Percentiles rank a stretch among this genome's conserved stretches.
phyloP scores from a whole-genome alignment of 1,140 invertebrate genomes.

The Pollicipes pollicipes region DNA sequence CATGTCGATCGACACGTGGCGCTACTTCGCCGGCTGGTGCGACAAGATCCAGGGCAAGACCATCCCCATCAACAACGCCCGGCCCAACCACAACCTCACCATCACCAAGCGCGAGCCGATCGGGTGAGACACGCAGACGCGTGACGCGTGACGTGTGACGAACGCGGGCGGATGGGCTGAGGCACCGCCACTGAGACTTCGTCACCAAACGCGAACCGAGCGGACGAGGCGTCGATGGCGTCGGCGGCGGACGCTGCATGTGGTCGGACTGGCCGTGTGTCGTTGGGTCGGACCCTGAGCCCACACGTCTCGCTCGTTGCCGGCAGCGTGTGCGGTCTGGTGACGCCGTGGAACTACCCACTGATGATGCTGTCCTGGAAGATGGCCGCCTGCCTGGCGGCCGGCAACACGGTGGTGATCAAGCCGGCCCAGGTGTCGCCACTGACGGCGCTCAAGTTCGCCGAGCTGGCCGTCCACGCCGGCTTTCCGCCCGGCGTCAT shows the following conservation, averaged over 20 bases:
- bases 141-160: too few relatives aligned
- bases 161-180: not conserved
- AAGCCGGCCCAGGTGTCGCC: constrained; percentile 60
- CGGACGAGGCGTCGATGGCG: constrained; percentile 38
- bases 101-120: constrained; percentile 79
- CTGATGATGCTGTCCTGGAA: constrained; percentile 35
- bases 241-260: too few relatives aligned
- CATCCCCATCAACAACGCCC: constrained; percentile 47
- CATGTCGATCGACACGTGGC: constrained; percentile 84
- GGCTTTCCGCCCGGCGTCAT: constrained; percentile 89
- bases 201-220: constrained; percentile 79
- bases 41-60: constrained; percentile 37
- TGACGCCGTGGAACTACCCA: constrained; percentile 46
- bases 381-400: constrained; percentile 41
- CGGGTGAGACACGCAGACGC: constrained; percentile 31
- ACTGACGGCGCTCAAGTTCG: constrained; percentile 81
- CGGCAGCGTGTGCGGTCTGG: constrained; percentile 36
- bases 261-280: not conserved
- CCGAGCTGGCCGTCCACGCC: constrained; percentile 63
- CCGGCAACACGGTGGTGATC: constrained; percentile 43
- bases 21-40: constrained; percentile 54
- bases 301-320: too few relatives aligned
- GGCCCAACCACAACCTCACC: constrained; percentile 75
- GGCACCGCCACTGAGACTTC: too few relatives aligned
- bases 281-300: not conserved